Evolutionary conservation across 2,888 invertebrate genomes (phyloP).

Genomic region (Andrena trimmerana): DNA sequence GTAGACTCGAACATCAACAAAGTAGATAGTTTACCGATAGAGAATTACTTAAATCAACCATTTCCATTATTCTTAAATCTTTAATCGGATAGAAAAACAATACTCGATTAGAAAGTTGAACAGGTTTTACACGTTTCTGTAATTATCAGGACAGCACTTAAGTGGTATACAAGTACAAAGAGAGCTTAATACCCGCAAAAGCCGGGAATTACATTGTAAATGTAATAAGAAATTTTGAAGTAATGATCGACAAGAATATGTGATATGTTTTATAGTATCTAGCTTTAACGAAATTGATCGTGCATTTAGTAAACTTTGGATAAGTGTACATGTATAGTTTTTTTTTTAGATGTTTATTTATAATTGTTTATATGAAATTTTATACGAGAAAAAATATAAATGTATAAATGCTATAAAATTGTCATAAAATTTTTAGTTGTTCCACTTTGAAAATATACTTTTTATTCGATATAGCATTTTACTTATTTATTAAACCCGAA

Average conservation of each 20-base stretch:
- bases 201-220: neutral
- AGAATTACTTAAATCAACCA: conserved; percentile 73
- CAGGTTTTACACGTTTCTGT: neutral
- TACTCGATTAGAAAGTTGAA: neutral
- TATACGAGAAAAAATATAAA: conserved; percentile 9
- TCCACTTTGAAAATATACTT: conserved; percentile 23
- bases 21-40: conserved; percentile 71
- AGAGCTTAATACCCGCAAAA: too few relatives aligned
- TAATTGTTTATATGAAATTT: conserved; percentile 30
- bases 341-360: conserved; percentile 28
- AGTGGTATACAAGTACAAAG: neutral
- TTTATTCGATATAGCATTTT: conserved; percentile 5
- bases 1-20: conserved; percentile 69
- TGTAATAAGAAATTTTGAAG: neutral
- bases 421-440: conserved; percentile 5
- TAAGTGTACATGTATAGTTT: conserved; percentile 23
- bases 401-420: conserved; percentile 20
- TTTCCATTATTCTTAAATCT: conserved; percentile 75
- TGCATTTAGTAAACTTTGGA: conserved; percentile 32
- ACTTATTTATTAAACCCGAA: neutral
- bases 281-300: conserved; percentile 7
- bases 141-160: neutral
- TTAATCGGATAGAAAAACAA: conserved; percentile 47
- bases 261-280: conserved; percentile 38
- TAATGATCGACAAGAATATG: conserved; percentile 8